These are phyloP conservation scores for Engystomops pustulosus DNA, from an alignment of 2,113 vertebrate species.

Conservation along the genomic window DNA sequence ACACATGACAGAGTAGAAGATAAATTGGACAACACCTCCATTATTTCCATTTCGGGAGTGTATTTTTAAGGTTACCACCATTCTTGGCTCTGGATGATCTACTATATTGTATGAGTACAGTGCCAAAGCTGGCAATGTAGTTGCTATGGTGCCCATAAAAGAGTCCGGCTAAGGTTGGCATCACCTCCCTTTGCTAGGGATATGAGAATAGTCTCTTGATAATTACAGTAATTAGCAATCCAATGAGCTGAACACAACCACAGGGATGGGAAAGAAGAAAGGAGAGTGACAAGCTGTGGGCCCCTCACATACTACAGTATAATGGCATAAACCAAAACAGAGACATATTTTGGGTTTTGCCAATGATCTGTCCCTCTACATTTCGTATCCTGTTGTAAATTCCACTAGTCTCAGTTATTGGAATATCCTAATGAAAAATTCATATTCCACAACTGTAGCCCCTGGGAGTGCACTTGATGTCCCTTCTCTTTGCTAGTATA, in stretches of 20 bases:
- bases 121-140: not conserved
- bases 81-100: not conserved
- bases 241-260: not conserved
- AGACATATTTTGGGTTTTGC: not conserved
- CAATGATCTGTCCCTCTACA: no score
- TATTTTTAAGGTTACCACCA: not conserved
- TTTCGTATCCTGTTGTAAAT: no score
- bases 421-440: no score
- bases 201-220: not conserved
- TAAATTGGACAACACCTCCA: not conserved
- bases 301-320: no score
- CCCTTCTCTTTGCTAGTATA: no score
- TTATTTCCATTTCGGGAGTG: not conserved
- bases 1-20: not conserved
- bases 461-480: no score
- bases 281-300: no score
- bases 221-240: no score
- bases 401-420: no score
- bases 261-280: not conserved
- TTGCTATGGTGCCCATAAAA: not conserved
- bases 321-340: not conserved
- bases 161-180: not conserved
- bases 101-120: not conserved
- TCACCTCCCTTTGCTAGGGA: not conserved
- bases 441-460: no score